A percentile compares a stretch with the other conserved stretches of the same genome.
phyloP scores from a whole-genome alignment of 1,140 invertebrate species.

The Apis cerana region DNA sequence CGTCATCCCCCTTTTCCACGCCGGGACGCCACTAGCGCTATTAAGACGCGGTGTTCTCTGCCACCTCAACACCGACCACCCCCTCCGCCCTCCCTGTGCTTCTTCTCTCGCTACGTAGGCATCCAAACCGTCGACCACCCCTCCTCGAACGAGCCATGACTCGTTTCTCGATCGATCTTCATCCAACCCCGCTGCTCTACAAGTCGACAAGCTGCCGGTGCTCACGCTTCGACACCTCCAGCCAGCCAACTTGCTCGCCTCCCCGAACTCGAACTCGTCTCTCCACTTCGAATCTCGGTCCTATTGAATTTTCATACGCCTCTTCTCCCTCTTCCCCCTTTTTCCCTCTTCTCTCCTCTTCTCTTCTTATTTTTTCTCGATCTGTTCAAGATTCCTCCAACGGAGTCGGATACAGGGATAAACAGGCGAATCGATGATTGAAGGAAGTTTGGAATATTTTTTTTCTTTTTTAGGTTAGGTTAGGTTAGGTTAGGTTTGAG shows the following conservation, averaged over 20 bases:
- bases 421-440: conserved; percentile 21
- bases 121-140: conserved; percentile 36
- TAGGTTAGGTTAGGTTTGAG: too few relatives aligned
- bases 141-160: too few relatives aligned
- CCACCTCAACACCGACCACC: conserved; percentile 59
- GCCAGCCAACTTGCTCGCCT: conserved; percentile 44
- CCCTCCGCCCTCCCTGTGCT: conserved; percentile 13
- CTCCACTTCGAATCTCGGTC: conserved; percentile 31
- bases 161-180: conserved; percentile 66
- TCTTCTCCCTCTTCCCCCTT: neutral
- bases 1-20: conserved; percentile 50
- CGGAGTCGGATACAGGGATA: neutral
- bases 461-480: too few relatives aligned
- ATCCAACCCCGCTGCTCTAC: conserved; percentile 64
- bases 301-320: conserved; percentile 58
- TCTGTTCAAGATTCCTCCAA: too few relatives aligned
- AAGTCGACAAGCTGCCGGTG: conserved; percentile 70
- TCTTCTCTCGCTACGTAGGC: conserved; percentile 21
- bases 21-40: conserved; percentile 60
- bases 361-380: neutral
- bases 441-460: neutral
- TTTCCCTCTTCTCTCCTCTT: neutral
- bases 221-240: conserved; percentile 51
- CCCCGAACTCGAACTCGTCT: conserved; percentile 25
- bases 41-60: conserved; percentile 68